These are phyloP conservation scores for Pyrrhia umbra DNA, from an alignment of 2,888 invertebrate species.

Conservation along the genomic window DNA sequence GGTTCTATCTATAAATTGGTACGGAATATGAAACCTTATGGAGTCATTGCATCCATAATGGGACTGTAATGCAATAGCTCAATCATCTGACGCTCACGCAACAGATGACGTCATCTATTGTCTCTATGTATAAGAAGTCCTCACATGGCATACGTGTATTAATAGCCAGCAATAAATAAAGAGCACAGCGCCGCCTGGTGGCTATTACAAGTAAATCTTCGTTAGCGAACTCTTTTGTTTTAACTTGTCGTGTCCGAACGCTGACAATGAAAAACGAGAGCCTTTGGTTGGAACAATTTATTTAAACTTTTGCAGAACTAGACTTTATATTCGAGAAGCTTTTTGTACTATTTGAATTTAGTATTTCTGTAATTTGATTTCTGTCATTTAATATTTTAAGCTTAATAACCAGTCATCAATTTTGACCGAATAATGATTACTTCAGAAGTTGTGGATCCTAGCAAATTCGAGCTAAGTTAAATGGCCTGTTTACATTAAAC, in stretches of 20 bases:
- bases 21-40: conserved; percentile 5
- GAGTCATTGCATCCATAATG: conserved; percentile 1
- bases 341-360: not conserved
- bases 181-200: not conserved
- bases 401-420: not conserved
- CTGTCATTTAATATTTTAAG: not conserved
- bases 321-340: not conserved
- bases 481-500: not conserved
- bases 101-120: conserved; percentile 26
- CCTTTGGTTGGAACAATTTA: conserved; percentile 23
- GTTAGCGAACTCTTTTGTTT: conserved; percentile 48
- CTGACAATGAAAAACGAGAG: conserved; percentile 28
- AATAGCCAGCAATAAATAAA: conserved; percentile 27
- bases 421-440: not conserved
- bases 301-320: conserved; percentile 6
- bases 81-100: not conserved
- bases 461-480: not conserved
- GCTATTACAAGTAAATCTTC: conserved; percentile 42
- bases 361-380: not conserved
- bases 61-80: conserved; percentile 18
- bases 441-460: not conserved
- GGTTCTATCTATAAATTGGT: too few relatives aligned
- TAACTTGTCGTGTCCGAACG: conserved; percentile 13
- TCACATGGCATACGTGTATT: conserved; percentile 4
- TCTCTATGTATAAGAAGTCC: not conserved